Conservation (phyloP, 2,797 vertebrate genomes). For the Acanthopagrus latus region DNA sequence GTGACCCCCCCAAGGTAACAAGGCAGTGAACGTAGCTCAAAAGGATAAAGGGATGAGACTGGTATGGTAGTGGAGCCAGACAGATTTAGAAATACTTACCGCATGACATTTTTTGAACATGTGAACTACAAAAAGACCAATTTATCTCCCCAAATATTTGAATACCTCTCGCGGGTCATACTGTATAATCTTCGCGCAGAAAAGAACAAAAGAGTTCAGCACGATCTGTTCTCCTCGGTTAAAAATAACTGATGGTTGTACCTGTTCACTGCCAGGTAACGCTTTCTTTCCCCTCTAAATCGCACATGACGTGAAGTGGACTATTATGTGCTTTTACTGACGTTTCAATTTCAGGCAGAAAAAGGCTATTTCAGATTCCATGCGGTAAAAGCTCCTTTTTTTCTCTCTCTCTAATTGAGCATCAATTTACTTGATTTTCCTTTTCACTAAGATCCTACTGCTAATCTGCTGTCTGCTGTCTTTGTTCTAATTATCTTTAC, state of each 20-base stretch:
- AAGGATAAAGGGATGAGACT: slow-evolving; percentile 9
- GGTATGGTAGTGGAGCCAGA: neutral
- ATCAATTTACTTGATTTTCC: slow-evolving; percentile 14
- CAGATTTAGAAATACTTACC: neutral
- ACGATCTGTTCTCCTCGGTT: neutral
- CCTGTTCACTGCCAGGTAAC: neutral
- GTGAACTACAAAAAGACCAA: neutral
- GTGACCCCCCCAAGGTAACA: slow-evolving; percentile 31
- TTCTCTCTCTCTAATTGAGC: slow-evolving; percentile 9
- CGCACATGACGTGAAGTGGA: neutral
- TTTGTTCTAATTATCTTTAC: slow-evolving; percentile 21
- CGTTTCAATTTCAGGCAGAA: neutral
- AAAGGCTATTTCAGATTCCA: neutral
- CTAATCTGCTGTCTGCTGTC: slow-evolving; percentile 1
- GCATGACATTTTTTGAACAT: neutral
- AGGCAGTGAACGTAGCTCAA: neutral
- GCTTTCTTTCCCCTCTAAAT: slow-evolving; percentile 6
- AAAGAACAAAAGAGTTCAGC: neutral
- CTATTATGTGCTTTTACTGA: neutral
- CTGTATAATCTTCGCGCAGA: neutral
- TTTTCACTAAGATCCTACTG: neutral
- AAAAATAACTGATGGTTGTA: slow-evolving; percentile 1
- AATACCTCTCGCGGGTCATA: neutral
- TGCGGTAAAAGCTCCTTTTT: neutral
- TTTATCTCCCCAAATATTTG: neutral